A percentile compares a stretch with the other conserved stretches of the same genome.
These are phyloP conservation scores for Cyrtonyx montezumae DNA, from an alignment of 2,113 vertebrate species.

Conservation along the genomic window DNA sequence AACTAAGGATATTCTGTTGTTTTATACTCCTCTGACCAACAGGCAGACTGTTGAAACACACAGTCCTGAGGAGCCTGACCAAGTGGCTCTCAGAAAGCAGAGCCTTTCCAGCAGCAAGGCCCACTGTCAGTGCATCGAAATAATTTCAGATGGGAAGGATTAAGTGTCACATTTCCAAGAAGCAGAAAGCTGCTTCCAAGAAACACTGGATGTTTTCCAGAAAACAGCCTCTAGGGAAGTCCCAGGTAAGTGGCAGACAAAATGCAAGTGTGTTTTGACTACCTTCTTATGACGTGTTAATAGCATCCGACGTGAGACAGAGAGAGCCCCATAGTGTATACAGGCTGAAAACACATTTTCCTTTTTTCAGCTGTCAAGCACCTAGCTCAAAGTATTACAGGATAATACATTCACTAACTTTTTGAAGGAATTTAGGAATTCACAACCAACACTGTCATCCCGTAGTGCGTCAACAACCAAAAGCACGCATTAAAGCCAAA, in stretches of 20 bases:
- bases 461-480: background rate
- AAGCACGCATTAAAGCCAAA: background rate
- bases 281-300: constrained; percentile 13
- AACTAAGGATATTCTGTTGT: no score
- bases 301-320: background rate
- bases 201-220: constrained; percentile 21
- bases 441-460: background rate
- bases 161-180: constrained; percentile 15
- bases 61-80: background rate
- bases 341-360: background rate
- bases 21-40: background rate
- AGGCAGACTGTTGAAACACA: background rate
- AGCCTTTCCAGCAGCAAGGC: background rate
- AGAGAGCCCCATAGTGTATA: background rate
- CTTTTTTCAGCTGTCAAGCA: background rate
- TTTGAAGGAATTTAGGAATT: background rate
- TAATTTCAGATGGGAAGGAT: background rate
- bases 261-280: constrained; percentile 18
- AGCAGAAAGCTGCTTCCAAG: constrained; percentile 16
- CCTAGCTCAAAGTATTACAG: background rate
- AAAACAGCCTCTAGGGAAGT: background rate
- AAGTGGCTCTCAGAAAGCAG: background rate
- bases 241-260: constrained; percentile 32
- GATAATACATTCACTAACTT: background rate
- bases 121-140: background rate